These are phyloP conservation scores for Artemia franciscana DNA, from an alignment of 1,140 invertebrate species.

Conservation along the genomic window DNA sequence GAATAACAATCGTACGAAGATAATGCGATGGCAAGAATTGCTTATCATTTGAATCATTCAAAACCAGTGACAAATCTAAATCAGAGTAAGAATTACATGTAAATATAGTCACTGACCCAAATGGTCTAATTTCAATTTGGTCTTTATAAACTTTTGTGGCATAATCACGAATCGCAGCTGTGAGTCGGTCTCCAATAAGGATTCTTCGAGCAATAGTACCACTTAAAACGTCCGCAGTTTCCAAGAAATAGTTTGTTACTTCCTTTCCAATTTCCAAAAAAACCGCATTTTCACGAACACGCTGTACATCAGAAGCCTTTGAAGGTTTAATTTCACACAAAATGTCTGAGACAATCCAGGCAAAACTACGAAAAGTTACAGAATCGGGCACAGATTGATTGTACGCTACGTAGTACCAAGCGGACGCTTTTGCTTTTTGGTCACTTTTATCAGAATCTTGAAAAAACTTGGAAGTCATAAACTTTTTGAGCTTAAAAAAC, in stretches of 20 bases:
- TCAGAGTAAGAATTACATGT: not conserved
- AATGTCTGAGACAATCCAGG: conserved; percentile 2
- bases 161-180: not conserved
- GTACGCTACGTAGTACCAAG: conserved; percentile 2
- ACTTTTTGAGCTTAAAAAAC: not conserved
- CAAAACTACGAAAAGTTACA: not conserved
- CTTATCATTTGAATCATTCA: not conserved
- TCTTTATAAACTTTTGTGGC: too few relatives aligned
- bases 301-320: not conserved
- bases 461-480: not conserved
- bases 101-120: conserved; percentile 1
- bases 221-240: not conserved
- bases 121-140: not conserved
- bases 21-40: not conserved
- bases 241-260: not conserved
- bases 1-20: not conserved
- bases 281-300: not conserved
- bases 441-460: not conserved
- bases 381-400: not conserved
- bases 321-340: not conserved
- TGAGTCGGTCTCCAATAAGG: not conserved
- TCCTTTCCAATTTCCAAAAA: not conserved
- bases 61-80: not conserved
- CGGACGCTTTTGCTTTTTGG: conserved; percentile 1
- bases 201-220: not conserved